A percentile compares a stretch with the other conserved stretches of the same genome.
Evolutionary conservation across 1,140 invertebrate genomes (phyloP).

Genomic region (Zaprionus ghesquierei): DNA sequence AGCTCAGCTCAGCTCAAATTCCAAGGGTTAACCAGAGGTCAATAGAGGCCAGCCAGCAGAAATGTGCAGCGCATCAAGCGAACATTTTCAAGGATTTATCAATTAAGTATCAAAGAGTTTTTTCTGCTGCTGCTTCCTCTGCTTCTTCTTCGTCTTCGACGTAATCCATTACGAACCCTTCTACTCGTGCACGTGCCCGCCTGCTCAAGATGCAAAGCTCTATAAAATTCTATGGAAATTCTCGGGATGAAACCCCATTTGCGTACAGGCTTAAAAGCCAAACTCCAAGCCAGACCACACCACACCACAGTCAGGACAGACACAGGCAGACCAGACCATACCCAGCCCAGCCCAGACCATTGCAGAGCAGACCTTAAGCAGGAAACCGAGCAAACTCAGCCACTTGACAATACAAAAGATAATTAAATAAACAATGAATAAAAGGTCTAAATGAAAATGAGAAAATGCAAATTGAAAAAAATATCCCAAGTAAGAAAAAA

Average conservation of each 20-base stretch:
- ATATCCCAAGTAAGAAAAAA: constrained; percentile 26
- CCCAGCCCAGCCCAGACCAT: not conserved
- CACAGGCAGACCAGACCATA: not conserved
- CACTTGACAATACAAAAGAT: constrained; percentile 79
- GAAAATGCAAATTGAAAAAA: constrained; percentile 71
- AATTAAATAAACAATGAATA: constrained; percentile 79
- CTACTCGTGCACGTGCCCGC: constrained; percentile 49
- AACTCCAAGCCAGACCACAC: constrained; percentile 31
- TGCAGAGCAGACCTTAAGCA: not conserved
- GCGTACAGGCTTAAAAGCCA: constrained; percentile 19
- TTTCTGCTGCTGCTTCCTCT: not conserved
- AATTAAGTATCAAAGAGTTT: constrained; percentile 66
- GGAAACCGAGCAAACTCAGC: constrained; percentile 55
- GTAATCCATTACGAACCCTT: constrained; percentile 33
- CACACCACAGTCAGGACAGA: not conserved
- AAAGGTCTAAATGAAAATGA: constrained; percentile 66
- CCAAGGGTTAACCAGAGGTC: constrained; percentile 12
- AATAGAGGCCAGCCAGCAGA: constrained; percentile 14
- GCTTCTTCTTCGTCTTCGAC: constrained; percentile 26
- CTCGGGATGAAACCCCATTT: constrained; percentile 24
- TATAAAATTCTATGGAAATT: constrained; percentile 20
- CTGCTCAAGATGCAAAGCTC: constrained; percentile 34
- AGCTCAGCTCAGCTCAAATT: constrained; percentile 13
- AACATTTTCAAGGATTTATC: constrained; percentile 57
- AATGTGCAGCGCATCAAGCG: not conserved